A percentile compares a stretch with the other conserved stretches of the same genome.
These are phyloP conservation scores for Anniella stebbinsi DNA, from an alignment of 2,797 vertebrate species.

Conservation along the genomic window DNA sequence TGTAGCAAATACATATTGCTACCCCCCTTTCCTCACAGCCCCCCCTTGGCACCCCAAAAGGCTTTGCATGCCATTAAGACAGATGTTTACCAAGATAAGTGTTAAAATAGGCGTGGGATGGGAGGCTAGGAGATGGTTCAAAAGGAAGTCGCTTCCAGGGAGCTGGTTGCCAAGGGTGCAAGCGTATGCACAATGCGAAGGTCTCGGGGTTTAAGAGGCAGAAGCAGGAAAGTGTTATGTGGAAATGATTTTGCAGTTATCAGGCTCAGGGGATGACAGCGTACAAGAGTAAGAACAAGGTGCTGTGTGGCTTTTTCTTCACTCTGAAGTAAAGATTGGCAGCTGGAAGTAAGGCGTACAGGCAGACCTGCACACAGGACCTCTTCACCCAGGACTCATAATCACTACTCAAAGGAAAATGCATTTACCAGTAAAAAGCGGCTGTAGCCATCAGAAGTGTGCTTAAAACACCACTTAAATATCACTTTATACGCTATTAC, in stretches of 20 bases:
- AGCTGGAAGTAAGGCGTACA: conserved; percentile 97
- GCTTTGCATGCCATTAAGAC: conserved; percentile 82
- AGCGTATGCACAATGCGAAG: conserved; percentile 76
- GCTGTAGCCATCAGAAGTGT: conserved; percentile 98
- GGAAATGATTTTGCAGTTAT: conserved; percentile 95
- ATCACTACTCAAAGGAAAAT: conserved; percentile 99
- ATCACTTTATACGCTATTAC: conserved; percentile 99
- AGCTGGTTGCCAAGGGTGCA: conserved; percentile 75
- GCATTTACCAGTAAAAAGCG: conserved; percentile 98
- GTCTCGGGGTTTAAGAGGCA: conserved; percentile 85
- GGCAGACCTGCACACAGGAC: conserved; percentile 96
- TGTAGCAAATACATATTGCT: conserved; percentile 81
- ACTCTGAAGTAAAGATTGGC: conserved; percentile 96
- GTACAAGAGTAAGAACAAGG: conserved; percentile 93
- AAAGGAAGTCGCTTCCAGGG: conserved; percentile 71
- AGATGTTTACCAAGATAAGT: conserved; percentile 83
- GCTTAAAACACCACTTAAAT: conserved; percentile 99
- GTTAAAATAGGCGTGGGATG: conserved; percentile 76
- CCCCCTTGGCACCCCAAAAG: conserved; percentile 53
- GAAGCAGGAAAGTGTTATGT: conserved; percentile 88
- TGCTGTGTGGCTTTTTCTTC: conserved; percentile 87
- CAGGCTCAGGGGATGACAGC: conserved; percentile 93
- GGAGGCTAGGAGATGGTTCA: conserved; percentile 60
- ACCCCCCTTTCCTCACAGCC: conserved; percentile 8
- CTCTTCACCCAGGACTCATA: conserved; percentile 99